Evolutionary conservation across 2,797 vertebrate genomes (phyloP), one percentile per base, ranked within the genome.

Genomic region (Mormyrops boulengeri): DNA sequence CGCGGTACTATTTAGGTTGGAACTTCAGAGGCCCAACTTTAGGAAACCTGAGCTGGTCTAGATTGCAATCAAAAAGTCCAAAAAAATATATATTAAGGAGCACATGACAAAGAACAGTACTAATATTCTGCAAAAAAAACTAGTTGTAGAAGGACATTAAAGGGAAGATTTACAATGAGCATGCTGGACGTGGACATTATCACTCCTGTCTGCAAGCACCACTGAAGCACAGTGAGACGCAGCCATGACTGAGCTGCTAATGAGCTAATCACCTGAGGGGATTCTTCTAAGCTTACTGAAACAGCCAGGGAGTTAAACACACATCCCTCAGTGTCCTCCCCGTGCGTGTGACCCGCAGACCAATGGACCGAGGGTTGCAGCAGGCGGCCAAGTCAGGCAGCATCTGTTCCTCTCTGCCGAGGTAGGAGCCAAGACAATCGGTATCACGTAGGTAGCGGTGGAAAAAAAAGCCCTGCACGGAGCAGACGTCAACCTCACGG

Each of bases 221-320:
- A 89, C 84, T 84, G 89, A 88, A 55, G 91, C 50, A 80, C 73
- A 44, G 14, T 19, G 38, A 84, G 4, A 90, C 89, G 87, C 88
- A 86, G 88, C 89, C 77, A 91, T 92, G 89, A 53, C 92, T 89
- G 92, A 94, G 91, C 92, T 92, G 91, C 93, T 95, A 95, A 95
- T 94, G 93, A 95, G 95, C 94, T 95, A 93, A 95, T 95, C 95
- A 96, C 95, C 95, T 94, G 92, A 93, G 94, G 95, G 93, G 93
- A 94, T 95, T 95, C 91, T 94, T 94, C 94, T 96, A 93, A 92
- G 93, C 92, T 95, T 95, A 94, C 93, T 93, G 94, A 95, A 92
- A 95, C 94, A 95, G 94, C 92, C 91, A 92, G 92, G 91, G 93
- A 94, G 93, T 93, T 94, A 95, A 95, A 94, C 93, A 94, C 93